Evolutionary conservation across 1,140 invertebrate genomes (phyloP).

Genomic region (Heliconius congener): DNA sequence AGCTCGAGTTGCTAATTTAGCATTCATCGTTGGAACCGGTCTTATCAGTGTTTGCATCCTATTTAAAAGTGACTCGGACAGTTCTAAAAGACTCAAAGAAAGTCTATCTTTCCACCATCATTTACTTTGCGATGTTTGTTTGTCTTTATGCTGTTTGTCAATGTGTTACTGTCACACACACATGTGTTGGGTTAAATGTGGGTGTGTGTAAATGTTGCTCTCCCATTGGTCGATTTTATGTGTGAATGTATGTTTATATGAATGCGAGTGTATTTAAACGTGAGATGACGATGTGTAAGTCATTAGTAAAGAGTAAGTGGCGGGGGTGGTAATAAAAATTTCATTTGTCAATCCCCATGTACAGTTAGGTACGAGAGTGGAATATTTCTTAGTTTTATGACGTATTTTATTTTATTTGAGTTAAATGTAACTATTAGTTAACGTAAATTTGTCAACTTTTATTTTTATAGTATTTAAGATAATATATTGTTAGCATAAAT

Average conservation of each 20-base stretch:
- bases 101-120: slow-evolving; percentile 57
- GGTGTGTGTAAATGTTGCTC: slow-evolving; percentile 18
- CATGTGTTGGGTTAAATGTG: background rate
- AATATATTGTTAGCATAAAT: no score
- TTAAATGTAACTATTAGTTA: background rate
- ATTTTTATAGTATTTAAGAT: no score
- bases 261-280: slow-evolving; percentile 38
- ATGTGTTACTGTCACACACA: slow-evolving; percentile 21
- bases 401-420: background rate
- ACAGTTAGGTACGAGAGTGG: slow-evolving; percentile 36
- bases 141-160: slow-evolving; percentile 19
- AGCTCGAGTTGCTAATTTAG: slow-evolving; percentile 58
- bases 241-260: slow-evolving; percentile 28
- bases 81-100: slow-evolving; percentile 70
- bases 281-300: slow-evolving; percentile 45
- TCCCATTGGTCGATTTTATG: slow-evolving; percentile 36
- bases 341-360: slow-evolving; percentile 65
- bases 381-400: slow-evolving; percentile 7
- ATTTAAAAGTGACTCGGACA: slow-evolving; percentile 70
- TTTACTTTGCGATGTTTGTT: slow-evolving; percentile 18
- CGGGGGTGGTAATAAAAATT: slow-evolving; percentile 59
- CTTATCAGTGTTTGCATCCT: slow-evolving; percentile 77
- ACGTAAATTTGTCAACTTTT: no score
- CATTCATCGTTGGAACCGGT: slow-evolving; percentile 60
- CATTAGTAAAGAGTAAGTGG: slow-evolving; percentile 51